These are phyloP conservation scores for Scylla paramamosain DNA, from an alignment of 1,140 invertebrate species.

Conservation along the genomic window DNA sequence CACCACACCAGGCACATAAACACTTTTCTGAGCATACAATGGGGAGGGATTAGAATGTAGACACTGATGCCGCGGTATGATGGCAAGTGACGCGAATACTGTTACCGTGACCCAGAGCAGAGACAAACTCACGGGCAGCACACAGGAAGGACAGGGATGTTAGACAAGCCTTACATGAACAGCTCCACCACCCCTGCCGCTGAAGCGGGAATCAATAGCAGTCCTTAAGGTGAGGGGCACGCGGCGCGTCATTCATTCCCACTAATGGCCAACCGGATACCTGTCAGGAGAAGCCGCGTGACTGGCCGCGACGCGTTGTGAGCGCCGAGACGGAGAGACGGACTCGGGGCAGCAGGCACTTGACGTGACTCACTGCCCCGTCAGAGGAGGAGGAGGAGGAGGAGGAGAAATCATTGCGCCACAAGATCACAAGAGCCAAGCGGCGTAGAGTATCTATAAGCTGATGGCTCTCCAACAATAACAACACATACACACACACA, in stretches of 20 bases:
- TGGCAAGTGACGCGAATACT: too few species aligned
- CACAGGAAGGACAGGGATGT: too few species aligned
- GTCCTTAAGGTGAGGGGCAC: too few species aligned
- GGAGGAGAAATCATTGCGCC: neutral
- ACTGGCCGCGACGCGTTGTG: neutral
- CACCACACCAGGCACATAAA: neutral
- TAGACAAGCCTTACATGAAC: too few species aligned
- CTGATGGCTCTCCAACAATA: neutral
- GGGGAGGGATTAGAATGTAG: too few species aligned
- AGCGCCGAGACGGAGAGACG: neutral
- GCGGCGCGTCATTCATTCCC: neutral
- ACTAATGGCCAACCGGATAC: neutral
- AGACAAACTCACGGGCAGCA: too few species aligned
- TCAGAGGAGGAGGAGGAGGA: neutral
- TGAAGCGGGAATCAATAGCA: too few species aligned
- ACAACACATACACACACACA: constrained; percentile 31
- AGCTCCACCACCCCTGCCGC: too few species aligned
- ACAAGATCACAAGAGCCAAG: neutral
- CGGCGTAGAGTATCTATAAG: neutral
- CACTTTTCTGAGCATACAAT: neutral
- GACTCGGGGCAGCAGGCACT: neutral
- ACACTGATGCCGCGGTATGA: too few species aligned
- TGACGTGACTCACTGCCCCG: neutral
- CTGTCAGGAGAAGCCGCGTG: neutral
- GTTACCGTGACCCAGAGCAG: too few species aligned